Percentiles rank a stretch among this genome's conserved stretches.
These are phyloP conservation scores for Orchestia grillus DNA, from an alignment of 1,140 invertebrate species.

Conservation along the genomic window DNA sequence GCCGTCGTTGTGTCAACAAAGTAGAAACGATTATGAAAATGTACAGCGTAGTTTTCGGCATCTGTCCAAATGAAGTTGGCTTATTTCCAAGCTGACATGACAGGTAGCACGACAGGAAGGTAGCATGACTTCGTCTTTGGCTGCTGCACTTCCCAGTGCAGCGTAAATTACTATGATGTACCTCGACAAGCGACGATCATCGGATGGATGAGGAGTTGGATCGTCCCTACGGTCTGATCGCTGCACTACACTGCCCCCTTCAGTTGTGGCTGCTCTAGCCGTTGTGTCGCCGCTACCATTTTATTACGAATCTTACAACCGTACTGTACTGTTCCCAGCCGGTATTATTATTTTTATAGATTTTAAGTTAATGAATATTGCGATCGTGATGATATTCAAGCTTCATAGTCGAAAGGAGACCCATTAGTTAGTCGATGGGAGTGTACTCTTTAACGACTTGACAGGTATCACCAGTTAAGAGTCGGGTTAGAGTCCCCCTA, in stretches of 20 bases:
- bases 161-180: neutral
- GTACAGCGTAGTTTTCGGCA: neutral
- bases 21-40: neutral
- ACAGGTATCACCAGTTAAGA: too few species aligned
- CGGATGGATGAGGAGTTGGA: neutral
- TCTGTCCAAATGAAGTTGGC: neutral
- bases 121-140: neutral
- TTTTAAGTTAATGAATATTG: neutral
- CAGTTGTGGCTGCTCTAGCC: neutral
- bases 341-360: neutral
- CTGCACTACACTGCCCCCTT: neutral
- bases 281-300: neutral
- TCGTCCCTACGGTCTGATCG: neutral
- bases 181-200: neutral
- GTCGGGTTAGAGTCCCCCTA: too few species aligned
- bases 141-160: neutral
- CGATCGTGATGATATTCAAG: neutral
- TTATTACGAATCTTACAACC: neutral
- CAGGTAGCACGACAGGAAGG: neutral
- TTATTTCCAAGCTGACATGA: neutral
- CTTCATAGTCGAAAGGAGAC: neutral
- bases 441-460: neutral
- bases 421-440: neutral
- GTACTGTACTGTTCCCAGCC: neutral
- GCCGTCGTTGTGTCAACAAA: neutral